phyloP scores from a whole-genome alignment of 37 sponge, comb jelly and placozoan genomes.

The Amphimedon queenslandica region DNA sequence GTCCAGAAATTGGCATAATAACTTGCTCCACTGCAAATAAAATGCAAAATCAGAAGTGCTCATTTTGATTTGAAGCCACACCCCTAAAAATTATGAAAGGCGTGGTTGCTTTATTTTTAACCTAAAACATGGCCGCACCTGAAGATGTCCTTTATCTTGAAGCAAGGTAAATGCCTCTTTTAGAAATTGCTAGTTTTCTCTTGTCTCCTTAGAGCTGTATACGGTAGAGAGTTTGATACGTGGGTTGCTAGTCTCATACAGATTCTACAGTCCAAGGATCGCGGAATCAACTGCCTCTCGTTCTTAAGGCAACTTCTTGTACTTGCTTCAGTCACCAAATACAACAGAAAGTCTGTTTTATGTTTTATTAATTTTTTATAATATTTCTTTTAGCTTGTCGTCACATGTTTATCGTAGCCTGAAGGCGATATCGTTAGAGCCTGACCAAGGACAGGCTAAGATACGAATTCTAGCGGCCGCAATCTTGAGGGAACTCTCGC shows the following conservation, averaged over 20 bases:
- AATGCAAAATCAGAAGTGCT: neutral
- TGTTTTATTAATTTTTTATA: no score
- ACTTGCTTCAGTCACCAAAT: slow-evolving; percentile 55
- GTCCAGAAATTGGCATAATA: slow-evolving; percentile 22
- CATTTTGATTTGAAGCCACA: neutral
- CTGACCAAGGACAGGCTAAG: slow-evolving; percentile 60
- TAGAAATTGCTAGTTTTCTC: neutral
- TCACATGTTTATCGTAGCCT: slow-evolving; percentile 22
- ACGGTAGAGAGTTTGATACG: slow-evolving; percentile 53
- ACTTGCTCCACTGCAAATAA: neutral
- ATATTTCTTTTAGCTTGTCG: slow-evolving; percentile 11
- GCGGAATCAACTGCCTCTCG: slow-evolving; percentile 45
- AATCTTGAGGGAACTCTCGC: slow-evolving; percentile 62
- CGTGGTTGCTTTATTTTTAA: neutral
- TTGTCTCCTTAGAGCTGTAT: slow-evolving; percentile 17
- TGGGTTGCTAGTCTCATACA: slow-evolving; percentile 16
- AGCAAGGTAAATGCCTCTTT: slow-evolving; percentile 25
- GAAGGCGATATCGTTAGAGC: slow-evolving; percentile 51
- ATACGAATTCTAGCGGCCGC: slow-evolving; percentile 43
- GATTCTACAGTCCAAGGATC: slow-evolving; percentile 36
- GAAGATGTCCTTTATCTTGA: slow-evolving; percentile 47
- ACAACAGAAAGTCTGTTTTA: slow-evolving; percentile 66
- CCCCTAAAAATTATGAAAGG: neutral
- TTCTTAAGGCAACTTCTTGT: slow-evolving; percentile 55
- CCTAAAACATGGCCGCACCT: neutral